Base-by-base conservation (phyloP, 2,797 vertebrate genomes). In the Natrix natrix region DNA sequence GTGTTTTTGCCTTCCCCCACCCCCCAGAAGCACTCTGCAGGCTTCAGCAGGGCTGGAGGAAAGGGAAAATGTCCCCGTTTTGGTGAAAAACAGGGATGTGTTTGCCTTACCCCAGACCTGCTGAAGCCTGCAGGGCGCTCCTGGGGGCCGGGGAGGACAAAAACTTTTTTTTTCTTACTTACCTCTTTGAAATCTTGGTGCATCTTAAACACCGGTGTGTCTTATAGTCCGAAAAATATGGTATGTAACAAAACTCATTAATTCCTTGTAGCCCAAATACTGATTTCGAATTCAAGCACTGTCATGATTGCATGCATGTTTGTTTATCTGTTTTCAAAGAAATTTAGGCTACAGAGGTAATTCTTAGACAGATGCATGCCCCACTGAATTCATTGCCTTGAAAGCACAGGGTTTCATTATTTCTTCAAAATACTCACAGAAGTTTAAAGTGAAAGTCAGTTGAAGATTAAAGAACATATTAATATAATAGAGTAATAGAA, bases 211-310 rank as follows among this genome's bases (percentile, higher is more conserved):
- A 48, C 5, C 5, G 48, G 48, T 48, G 48, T 2, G 48, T 48
- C 48, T 48, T 48, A 5, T 48, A 48, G 48, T 48, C 48, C 2
- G 48, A 48, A 48, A 48, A 48, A 48, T 48, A 48, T 5, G 5
- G 32, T 37, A 37, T n/a, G 13, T 56, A 90, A 61, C 24, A 56
- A 66, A 55, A 26, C 59, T 54, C 10, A 5, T n/a, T 66, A 59
- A 24, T 5, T 8, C 54, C 86, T 43, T 20, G 14, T 16, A 57
- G 32, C n/a, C 92, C 2, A 24, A 48, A 48, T 22, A 91, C 92
- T 95, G 92, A 96, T 95, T 95, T 89, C 89, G 94, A 95, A 95
- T 94, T 95, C 91, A 0, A 60, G 94, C 43, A 93, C 91, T 61
- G 7, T 32, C 32, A 16, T 22, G 5, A 60, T 26, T 55, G 69